Conservation (phyloP, 2,797 vertebrate species). For the Falco berigora region DNA sequence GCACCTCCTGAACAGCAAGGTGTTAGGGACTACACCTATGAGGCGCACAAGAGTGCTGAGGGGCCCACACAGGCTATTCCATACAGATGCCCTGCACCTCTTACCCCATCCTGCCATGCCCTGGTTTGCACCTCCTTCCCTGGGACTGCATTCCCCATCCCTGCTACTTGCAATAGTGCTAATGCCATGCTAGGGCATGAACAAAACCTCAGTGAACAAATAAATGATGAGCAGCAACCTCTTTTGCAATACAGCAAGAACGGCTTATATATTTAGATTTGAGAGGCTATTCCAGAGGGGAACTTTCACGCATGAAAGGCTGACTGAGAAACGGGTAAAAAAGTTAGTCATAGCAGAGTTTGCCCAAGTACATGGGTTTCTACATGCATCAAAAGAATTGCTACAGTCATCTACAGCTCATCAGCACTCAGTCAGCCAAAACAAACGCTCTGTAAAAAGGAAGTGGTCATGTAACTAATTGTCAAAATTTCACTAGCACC, state of each 20-base stretch:
- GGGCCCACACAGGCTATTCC: not conserved
- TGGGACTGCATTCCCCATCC: not conserved
- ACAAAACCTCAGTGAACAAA: not conserved
- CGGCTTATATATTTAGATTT: not conserved
- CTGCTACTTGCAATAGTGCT: not conserved
- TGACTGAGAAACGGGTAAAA: not conserved
- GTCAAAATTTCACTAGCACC: not conserved
- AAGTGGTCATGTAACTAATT: not conserved
- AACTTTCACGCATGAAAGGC: not conserved
- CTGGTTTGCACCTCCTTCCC: not conserved
- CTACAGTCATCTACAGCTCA: not conserved
- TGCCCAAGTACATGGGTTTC: not conserved
- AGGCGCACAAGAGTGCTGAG: not conserved
- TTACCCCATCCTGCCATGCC: not conserved
- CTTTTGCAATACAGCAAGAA: not conserved
- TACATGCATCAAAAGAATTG: not conserved
- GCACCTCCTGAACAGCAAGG: not conserved
- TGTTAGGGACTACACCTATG: too few relatives aligned
- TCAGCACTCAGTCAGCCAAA: not conserved
- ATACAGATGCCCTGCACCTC: not conserved
- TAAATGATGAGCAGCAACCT: not conserved
- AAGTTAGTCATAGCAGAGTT: not conserved
- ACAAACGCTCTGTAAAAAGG: not conserved
- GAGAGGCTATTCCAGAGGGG: not conserved
- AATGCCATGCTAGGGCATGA: rapidly evolving